Evolutionary conservation across 2,888 invertebrate genomes (phyloP), one percentile per base, ranked within the genome.

Genomic region (Sinohyriopsis cumingii): DNA sequence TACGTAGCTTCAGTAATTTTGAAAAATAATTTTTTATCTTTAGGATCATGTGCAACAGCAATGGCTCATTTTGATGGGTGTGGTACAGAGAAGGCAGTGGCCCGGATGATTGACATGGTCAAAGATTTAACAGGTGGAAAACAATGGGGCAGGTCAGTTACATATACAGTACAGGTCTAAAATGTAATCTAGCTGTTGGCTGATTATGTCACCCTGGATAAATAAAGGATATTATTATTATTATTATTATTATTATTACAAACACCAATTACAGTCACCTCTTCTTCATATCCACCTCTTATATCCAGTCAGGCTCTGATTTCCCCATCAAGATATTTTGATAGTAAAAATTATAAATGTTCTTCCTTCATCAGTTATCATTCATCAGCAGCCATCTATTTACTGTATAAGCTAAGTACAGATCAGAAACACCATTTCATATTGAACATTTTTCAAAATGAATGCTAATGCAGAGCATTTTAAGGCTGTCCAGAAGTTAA

Each of bases 41-140:
- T 88, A 95, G 95, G 96, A 67, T 96, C 96, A 24, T 96, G 97
- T 60, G 96, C 96, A 15, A 94, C 95, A 94, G 84, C 86, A 68
- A 54, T 90, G 67, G 82, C 83, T 59, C 90, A 90, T 76, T 88
- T 89, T 81, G 90, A 90, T 90, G 96, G 96, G 3, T 94, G 94
- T 45, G 95, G 95, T 60, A 94, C 95, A 1, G 95, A 95, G 82
- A 95, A 95, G 86, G 95, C 95, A 25, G 94, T 95, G 1, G 92
- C 94, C 70, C 93, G 94, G 59, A 95, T 97, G 94, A 93, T 96
- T 57, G 93, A 94, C 67, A 92, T 95, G 82, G 95, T 97, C n/a
- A 95, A 95, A 87, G 95, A 96, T 86, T 91, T 97, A 72, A 95
- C 96, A 9, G 76, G 75, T 56, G 79, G 75, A 45, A 80, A 80